These are phyloP conservation scores for Passer montanus DNA, from an alignment of 2,113 vertebrate genomes.

Conservation along the genomic window DNA sequence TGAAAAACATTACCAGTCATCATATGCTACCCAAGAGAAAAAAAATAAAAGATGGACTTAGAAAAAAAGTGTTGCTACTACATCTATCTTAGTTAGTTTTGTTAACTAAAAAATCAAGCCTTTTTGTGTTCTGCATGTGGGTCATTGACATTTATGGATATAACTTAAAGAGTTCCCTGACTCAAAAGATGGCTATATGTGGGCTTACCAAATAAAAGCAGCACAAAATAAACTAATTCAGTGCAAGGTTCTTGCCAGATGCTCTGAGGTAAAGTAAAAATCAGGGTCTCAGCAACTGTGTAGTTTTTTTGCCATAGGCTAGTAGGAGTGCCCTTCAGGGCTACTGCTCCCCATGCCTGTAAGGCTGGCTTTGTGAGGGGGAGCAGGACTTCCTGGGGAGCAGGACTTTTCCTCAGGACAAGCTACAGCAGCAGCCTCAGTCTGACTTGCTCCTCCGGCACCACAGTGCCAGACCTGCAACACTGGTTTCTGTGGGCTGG, in stretches of 20 bases:
- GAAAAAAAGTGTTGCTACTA: not conserved
- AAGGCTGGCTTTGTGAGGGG: not conserved
- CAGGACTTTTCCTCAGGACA: not conserved
- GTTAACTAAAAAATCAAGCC: not conserved
- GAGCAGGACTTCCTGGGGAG: not conserved
- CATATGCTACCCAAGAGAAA: not conserved
- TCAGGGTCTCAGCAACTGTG: not conserved
- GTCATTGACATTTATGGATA: not conserved
- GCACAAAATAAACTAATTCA: not conserved
- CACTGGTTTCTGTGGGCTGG: not conserved
- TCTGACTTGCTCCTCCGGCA: not conserved
- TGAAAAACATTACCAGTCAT: not conserved
- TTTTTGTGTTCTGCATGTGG: not conserved
- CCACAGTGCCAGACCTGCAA: not conserved
- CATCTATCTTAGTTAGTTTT: not conserved
- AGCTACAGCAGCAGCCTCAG: not conserved
- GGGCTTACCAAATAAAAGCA: not conserved
- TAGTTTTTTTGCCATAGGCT: not conserved
- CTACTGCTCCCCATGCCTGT: rapidly evolving
- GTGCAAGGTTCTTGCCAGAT: not conserved
- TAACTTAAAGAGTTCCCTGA: not conserved
- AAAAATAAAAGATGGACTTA: not conserved
- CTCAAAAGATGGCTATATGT: not conserved
- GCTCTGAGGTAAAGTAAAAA: not conserved
- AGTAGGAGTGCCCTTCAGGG: not conserved